These are phyloP conservation scores for Butorides virescens DNA, from an alignment of 2,113 vertebrate species.

Conservation along the genomic window DNA sequence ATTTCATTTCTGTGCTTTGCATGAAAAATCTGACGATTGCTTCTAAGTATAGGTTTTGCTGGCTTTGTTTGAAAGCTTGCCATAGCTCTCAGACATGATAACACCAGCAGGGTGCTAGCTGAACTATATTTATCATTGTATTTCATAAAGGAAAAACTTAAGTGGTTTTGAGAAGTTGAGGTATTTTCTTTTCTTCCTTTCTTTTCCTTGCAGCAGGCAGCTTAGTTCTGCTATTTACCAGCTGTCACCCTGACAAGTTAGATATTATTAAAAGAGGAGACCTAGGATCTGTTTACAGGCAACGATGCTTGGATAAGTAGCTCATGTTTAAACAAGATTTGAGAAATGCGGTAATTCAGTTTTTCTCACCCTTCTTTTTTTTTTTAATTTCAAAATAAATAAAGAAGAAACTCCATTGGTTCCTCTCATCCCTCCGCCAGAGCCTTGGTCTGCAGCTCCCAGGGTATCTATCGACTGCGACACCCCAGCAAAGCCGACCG, in stretches of 20 bases:
- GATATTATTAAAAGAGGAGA: constrained; percentile 12
- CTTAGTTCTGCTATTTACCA: constrained; percentile 19
- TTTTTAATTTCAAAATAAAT: neutral
- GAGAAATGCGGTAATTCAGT: neutral
- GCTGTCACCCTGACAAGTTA: constrained; percentile 5
- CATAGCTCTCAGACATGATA: constrained; percentile 20
- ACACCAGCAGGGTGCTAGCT: constrained; percentile 23
- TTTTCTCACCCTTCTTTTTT: neutral
- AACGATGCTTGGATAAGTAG: neutral
- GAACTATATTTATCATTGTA: constrained; percentile 67
- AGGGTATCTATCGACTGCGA: accelerated
- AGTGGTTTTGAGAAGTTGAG: constrained; percentile 11
- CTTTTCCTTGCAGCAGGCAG: constrained; percentile 27
- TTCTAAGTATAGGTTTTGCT: constrained; percentile 41
- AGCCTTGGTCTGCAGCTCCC: neutral
- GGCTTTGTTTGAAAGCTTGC: constrained; percentile 39
- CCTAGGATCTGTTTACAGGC: neutral
- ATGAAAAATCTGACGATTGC: neutral
- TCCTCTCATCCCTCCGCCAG: neutral
- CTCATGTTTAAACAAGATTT: neutral
- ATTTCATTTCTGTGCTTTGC: constrained; percentile 8
- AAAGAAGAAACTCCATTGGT: neutral
- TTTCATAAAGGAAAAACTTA: constrained; percentile 60
- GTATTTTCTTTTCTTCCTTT: neutral
- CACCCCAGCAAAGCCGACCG: neutral